phyloP scores from a whole-genome alignment of 1,140 invertebrate genomes.

The Lepidotrigona ventralis region DNA sequence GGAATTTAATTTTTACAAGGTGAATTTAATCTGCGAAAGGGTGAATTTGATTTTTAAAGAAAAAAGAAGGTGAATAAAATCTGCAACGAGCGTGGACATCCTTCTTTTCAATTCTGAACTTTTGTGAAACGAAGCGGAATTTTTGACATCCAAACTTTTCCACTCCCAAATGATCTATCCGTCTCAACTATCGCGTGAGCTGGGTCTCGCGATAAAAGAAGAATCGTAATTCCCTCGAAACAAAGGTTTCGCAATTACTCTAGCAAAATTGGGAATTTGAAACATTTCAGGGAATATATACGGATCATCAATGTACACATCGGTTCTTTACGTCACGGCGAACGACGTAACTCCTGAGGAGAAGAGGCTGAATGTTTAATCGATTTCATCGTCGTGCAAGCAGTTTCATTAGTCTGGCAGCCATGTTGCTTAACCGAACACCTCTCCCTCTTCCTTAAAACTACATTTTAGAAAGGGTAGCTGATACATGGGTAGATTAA shows the following conservation, averaged over 20 bases:
- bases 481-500: background rate
- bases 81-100: too few relatives aligned
- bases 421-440: background rate
- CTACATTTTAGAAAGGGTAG: background rate
- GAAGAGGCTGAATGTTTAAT: slow-evolving; percentile 22
- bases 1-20: too few relatives aligned
- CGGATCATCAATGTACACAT: background rate
- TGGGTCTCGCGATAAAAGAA: background rate
- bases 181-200: background rate
- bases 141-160: background rate
- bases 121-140: background rate
- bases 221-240: background rate
- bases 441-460: background rate
- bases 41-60: too few relatives aligned
- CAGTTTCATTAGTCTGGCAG: slow-evolving; percentile 11
- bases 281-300: background rate
- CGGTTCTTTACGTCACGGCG: background rate
- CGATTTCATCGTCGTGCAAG: slow-evolving; percentile 17
- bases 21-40: too few relatives aligned
- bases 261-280: background rate
- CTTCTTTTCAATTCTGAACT: too few relatives aligned
- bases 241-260: background rate
- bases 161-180: background rate
- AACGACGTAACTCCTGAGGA: background rate
- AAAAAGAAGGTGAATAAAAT: too few relatives aligned